These are phyloP conservation scores for Rostratula benghalensis DNA, from an alignment of 2,113 vertebrate species.

Conservation along the genomic window DNA sequence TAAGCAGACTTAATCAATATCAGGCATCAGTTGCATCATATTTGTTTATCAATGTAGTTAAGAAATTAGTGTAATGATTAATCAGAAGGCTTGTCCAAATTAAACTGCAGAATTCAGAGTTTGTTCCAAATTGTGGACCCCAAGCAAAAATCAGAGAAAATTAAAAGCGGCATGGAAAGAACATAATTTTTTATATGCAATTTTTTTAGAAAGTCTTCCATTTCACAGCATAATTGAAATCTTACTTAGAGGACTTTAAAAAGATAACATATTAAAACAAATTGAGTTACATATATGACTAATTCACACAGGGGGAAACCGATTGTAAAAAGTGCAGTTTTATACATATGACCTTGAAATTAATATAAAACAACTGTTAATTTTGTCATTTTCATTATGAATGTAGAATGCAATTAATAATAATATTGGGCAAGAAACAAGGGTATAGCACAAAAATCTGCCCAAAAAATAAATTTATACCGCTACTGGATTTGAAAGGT, in stretches of 20 bases:
- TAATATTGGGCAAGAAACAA: neutral
- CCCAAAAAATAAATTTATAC: neutral
- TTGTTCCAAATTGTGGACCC: neutral
- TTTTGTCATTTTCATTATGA: neutral
- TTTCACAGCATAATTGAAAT: neutral
- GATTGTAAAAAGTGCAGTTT: neutral
- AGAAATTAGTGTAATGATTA: neutral
- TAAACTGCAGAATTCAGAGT: neutral
- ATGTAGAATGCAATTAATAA: neutral
- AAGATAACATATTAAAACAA: neutral
- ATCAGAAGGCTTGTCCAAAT: neutral
- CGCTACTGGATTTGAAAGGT: neutral
- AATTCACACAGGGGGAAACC: neutral
- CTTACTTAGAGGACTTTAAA: neutral
- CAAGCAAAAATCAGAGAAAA: neutral
- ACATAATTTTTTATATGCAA: neutral
- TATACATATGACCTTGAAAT: neutral
- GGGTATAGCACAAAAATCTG: neutral
- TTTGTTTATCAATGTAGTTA: neutral
- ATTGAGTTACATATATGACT: neutral
- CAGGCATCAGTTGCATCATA: neutral
- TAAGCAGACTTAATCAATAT: neutral
- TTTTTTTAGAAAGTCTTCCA: neutral
- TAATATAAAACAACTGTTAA: neutral
- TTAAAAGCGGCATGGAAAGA: neutral